phyloP scores from a whole-genome alignment of 2,888 invertebrate species.

The Hirtodrosophila alboralis region DNA sequence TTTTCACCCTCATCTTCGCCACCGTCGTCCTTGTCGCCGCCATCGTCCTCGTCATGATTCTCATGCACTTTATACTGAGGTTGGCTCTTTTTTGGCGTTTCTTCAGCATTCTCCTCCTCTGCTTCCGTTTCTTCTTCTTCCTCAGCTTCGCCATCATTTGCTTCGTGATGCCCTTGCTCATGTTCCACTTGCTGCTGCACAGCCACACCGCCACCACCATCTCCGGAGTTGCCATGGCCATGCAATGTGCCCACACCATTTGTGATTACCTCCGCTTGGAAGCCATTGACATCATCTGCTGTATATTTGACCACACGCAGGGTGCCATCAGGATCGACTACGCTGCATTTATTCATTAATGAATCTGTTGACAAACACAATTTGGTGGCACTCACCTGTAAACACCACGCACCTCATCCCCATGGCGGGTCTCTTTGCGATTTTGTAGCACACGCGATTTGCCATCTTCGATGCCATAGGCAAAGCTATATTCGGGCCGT shows the following conservation, averaged over 20 bases:
- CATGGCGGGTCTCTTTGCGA: conserved; percentile 89
- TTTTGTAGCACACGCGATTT: conserved; percentile 89
- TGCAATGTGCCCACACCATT: conserved; percentile 80
- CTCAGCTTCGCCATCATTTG: conserved; percentile 1
- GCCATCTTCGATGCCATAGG: conserved; percentile 91
- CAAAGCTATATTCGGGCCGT: conserved; percentile 90
- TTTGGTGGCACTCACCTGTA: conserved; percentile 85
- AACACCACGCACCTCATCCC: conserved; percentile 89
- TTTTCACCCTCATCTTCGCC: conserved; percentile 30
- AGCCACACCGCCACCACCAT: conserved; percentile 27
- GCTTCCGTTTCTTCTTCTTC: neutral
- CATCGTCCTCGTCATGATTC: conserved; percentile 42
- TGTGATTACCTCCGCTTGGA: conserved; percentile 86
- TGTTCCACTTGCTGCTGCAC: conserved; percentile 62
- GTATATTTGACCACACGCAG: conserved; percentile 89
- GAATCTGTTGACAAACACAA: conserved; percentile 40
- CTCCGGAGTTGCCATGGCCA: conserved; percentile 74
- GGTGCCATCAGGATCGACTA: conserved; percentile 90
- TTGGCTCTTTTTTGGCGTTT: conserved; percentile 18
- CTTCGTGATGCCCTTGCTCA: conserved; percentile 21
- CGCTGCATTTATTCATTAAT: conserved; percentile 81
- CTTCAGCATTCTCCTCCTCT: conserved; percentile 3
- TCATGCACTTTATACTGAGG: conserved; percentile 56
- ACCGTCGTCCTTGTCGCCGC: conserved; percentile 31
- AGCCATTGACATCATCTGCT: conserved; percentile 90